Conservation (phyloP, 2,888 invertebrate species). For the Alcis repandata region DNA sequence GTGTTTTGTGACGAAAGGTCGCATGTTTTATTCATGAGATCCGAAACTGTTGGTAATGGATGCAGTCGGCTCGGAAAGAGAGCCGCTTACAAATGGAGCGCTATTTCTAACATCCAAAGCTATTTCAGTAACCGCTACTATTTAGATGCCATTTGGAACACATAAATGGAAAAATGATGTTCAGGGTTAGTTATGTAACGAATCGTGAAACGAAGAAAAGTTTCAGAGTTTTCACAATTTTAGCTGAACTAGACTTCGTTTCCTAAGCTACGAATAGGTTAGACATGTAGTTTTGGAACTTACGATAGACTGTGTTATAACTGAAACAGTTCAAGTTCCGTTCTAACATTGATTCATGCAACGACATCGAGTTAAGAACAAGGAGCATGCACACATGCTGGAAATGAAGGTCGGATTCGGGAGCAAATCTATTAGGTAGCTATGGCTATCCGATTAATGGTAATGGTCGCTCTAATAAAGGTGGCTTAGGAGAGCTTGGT, state of each 20-base stretch:
- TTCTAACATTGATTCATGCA: conserved; percentile 51
- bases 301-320: conserved; percentile 27
- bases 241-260: conserved; percentile 40
- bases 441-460: conserved; percentile 55
- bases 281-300: conserved; percentile 29
- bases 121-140: conserved; percentile 33
- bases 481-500: conserved; percentile 61
- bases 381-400: conserved; percentile 58
- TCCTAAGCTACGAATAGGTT: conserved; percentile 23
- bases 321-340: conserved; percentile 34
- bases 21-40: conserved; percentile 45
- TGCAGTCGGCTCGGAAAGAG: conserved; percentile 37
- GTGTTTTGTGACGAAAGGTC: conserved; percentile 42
- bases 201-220: conserved; percentile 26
- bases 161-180: conserved; percentile 44
- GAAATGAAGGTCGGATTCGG: conserved; percentile 50
- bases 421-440: conserved; percentile 55
- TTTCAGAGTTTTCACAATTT: conserved; percentile 26
- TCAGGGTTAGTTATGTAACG: conserved; percentile 36
- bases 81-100: conserved; percentile 37
- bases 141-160: conserved; percentile 36
- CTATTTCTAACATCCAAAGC: conserved; percentile 42
- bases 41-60: conserved; percentile 36
- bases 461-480: conserved; percentile 63
- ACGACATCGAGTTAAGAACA: conserved; percentile 38